phyloP scores from a whole-genome alignment of 2,113 vertebrate genomes.

The Crotalus helleri region DNA sequence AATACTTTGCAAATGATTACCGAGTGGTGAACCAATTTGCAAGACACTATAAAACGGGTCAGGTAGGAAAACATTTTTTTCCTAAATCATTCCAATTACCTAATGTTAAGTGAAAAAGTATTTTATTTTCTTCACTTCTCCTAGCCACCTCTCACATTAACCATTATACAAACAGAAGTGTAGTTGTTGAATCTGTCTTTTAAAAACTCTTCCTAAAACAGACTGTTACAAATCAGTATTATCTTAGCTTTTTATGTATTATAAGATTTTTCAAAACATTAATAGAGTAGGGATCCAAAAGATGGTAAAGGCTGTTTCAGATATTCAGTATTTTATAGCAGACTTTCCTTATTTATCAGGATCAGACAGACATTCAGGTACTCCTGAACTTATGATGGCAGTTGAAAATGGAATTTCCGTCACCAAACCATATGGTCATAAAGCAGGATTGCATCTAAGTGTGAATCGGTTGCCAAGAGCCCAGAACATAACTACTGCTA shows the following conservation, averaged over 20 bases:
- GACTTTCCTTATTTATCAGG: background rate
- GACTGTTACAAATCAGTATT: background rate
- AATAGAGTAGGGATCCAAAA: background rate
- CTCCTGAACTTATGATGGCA: background rate
- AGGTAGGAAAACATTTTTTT: slow-evolving; percentile 73
- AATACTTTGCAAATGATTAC: slow-evolving; percentile 95
- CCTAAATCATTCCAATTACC: background rate
- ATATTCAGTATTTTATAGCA: background rate
- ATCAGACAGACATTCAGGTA: background rate
- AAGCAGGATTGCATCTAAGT: background rate
- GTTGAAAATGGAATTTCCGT: background rate
- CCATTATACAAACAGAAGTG: background rate
- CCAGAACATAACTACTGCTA: background rate
- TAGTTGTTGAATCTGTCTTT: background rate
- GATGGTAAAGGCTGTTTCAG: background rate
- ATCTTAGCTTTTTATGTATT: background rate
- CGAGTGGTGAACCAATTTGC: slow-evolving; percentile 94
- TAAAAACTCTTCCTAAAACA: background rate
- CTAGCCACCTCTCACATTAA: too few species aligned
- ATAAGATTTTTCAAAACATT: background rate
- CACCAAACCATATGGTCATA: background rate
- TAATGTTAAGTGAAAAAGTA: background rate
- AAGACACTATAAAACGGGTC: slow-evolving; percentile 92
- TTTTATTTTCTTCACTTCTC: background rate
- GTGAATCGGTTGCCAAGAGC: background rate